Evolutionary conservation across 2,797 vertebrate genomes (phyloP).

Genomic region (Gephyroberyx darwinii): DNA sequence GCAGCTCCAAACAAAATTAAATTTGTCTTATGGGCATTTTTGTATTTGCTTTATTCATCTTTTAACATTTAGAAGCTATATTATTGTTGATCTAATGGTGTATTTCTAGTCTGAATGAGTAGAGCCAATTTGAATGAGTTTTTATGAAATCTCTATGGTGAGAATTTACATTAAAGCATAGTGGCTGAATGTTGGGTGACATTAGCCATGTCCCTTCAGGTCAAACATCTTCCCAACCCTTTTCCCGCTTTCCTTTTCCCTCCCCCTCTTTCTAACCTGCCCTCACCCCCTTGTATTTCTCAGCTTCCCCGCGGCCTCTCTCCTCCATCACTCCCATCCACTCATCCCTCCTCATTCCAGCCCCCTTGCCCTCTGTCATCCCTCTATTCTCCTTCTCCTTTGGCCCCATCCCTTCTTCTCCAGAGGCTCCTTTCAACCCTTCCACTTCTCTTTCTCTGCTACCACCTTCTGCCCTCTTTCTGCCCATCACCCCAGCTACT

Average conservation of each 20-base stretch:
- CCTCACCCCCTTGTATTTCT: neutral
- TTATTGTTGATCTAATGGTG: too few relatives aligned
- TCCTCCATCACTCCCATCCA: neutral
- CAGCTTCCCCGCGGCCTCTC: neutral
- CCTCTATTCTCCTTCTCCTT: neutral
- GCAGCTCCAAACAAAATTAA: too few relatives aligned
- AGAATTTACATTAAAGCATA: too few relatives aligned
- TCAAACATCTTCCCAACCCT: too few relatives aligned
- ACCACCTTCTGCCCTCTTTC: neutral
- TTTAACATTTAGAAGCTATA: too few relatives aligned
- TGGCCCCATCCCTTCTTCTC: neutral
- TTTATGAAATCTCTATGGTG: too few relatives aligned
- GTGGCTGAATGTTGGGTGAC: neutral
- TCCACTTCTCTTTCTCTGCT: neutral
- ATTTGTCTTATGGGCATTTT: too few relatives aligned
- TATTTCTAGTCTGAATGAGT: too few relatives aligned
- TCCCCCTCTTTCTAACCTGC: neutral
- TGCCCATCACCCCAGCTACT: neutral
- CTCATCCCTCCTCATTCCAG: constrained; percentile 21
- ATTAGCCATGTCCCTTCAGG: neutral
- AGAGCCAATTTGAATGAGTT: too few relatives aligned
- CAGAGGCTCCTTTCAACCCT: neutral
- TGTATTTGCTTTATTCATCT: too few relatives aligned
- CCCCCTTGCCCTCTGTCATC: constrained; percentile 14
- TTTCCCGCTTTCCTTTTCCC: neutral